Base-by-base conservation (phyloP, 2,797 vertebrate genomes). In the Ctenosaura bakeri region DNA sequence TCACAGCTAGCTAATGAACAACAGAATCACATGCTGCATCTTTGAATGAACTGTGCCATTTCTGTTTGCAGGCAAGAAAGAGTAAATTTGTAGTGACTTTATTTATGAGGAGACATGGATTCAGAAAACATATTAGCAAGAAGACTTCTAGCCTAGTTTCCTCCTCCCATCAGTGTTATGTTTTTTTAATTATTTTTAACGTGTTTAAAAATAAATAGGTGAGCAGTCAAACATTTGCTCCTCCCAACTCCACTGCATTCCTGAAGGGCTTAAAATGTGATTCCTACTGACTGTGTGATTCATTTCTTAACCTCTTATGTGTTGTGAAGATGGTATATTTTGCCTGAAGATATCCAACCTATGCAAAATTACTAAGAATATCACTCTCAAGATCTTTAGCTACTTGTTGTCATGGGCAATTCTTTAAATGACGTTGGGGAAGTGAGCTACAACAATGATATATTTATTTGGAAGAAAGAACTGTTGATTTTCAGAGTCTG, bases 321-420 rank as follows among this genome's bases (percentile, higher is more conserved):
- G 29, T 81, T 59, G 50, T 52, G 14, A 56, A 32, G 16, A n/a
- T 8, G 20, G 29, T 22, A 81, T 20, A 56, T 81, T 81, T 50
- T 38, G 2, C 18, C 24, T 22, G 22, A 22, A 24, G 26, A 1
- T 78, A 22, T 78, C 46, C 10, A 22, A 32, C 56, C 6, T 16
- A 35, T 24, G 20, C 18, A 80, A 18, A 59, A 18, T 81, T 18
- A 16, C 46, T 24, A 13, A 54, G 20, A n/a, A 46, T 35, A 35
- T 93, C n/a, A 80, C 0, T 89, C 20, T 29, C 74, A 74, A 78
- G 89, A 46, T 26, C 79, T 91, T 79, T 56, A 89, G 88, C 20
- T 91, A 66, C 94, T 93, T 89, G 78, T 92, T 95, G 92, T 94
- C 93, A 94, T 16, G 84, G 91, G 90, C 74, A 82, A 10, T 92